phyloP scores from a whole-genome alignment of 2,888 invertebrate species.

The Noctua pronuba region DNA sequence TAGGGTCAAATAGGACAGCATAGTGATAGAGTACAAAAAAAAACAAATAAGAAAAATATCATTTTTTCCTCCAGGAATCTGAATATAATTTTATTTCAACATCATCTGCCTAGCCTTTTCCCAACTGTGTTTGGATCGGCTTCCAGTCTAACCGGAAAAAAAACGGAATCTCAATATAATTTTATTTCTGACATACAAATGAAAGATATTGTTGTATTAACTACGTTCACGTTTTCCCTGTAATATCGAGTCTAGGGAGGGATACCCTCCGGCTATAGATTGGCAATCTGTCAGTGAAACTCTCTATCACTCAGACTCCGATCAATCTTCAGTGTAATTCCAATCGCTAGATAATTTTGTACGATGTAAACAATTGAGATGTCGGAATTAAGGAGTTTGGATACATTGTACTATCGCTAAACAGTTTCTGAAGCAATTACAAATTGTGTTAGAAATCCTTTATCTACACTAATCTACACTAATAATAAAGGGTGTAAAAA shows the following conservation, averaged over 20 bases:
- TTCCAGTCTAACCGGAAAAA: no score
- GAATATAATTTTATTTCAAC: no score
- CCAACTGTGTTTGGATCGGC: no score
- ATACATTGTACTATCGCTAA: neutral
- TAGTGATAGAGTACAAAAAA: no score
- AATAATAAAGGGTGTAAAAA: no score
- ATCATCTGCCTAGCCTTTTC: no score
- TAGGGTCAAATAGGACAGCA: no score
- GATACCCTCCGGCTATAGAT: slow-evolving; percentile 54
- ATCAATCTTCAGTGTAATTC: slow-evolving; percentile 64
- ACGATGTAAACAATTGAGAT: slow-evolving; percentile 47
- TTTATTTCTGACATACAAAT: slow-evolving; percentile 21
- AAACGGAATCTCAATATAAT: neutral
- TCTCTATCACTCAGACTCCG: slow-evolving; percentile 49
- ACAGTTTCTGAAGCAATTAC: neutral
- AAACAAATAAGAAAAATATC: no score
- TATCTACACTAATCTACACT: no score
- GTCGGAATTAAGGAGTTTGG: slow-evolving; percentile 57
- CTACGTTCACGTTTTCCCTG: slow-evolving; percentile 31
- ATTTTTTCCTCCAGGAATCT: no score
- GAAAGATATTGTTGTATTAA: slow-evolving; percentile 58
- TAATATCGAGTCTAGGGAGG: slow-evolving; percentile 46
- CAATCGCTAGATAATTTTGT: slow-evolving; percentile 73
- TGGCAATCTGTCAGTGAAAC: slow-evolving; percentile 57
- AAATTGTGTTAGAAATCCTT: neutral